Evolutionary conservation across 2,113 vertebrate genomes (phyloP).

Genomic region (Astatoreochromis straeleni): DNA sequence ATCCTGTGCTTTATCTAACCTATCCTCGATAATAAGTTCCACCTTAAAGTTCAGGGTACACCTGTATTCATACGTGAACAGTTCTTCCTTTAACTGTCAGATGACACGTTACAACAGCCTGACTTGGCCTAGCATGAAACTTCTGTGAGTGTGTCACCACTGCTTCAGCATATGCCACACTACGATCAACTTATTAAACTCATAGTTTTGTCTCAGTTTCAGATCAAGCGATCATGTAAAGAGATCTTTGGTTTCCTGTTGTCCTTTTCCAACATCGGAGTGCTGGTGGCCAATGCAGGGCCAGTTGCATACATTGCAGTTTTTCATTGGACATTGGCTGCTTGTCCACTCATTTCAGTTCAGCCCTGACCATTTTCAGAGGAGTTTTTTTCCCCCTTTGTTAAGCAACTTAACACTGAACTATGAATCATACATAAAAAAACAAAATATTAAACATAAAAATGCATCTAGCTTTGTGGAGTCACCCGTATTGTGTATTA

Average conservation of each 20-base stretch:
- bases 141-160: neutral
- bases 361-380: neutral
- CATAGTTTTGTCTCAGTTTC: neutral
- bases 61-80: neutral
- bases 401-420: neutral
- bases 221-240: neutral
- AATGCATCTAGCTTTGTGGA: neutral
- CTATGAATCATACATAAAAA: neutral
- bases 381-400: accelerated
- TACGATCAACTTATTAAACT: neutral
- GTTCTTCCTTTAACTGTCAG: neutral
- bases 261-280: accelerated
- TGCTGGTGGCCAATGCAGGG: neutral
- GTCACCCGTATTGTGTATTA: neutral
- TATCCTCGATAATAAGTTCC: accelerated
- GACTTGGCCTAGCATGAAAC: neutral
- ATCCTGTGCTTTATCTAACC: neutral
- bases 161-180: neutral
- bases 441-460: neutral
- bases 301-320: accelerated
- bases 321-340: neutral
- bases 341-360: neutral
- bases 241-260: neutral
- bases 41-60: neutral
- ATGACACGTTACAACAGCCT: neutral